Evolutionary conservation across 2,113 vertebrate species (phyloP).

Genomic region (Percina caprodes): DNA sequence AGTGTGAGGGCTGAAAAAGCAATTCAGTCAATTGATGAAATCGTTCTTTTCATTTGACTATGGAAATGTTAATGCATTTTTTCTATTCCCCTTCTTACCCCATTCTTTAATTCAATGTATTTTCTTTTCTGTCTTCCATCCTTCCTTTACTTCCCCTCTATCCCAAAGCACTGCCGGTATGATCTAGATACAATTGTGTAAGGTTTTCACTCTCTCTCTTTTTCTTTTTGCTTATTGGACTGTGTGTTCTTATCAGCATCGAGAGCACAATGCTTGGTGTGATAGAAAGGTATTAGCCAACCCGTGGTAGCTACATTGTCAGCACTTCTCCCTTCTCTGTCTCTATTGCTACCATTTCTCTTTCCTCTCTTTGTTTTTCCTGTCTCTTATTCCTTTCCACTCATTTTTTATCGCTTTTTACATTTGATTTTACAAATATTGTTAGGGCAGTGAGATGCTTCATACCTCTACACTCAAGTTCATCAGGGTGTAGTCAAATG

Average conservation of each 20-base stretch:
- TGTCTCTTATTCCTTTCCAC: constrained; percentile 17
- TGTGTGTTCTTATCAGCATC: constrained; percentile 82
- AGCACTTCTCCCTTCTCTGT: constrained; percentile 75
- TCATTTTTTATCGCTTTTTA: constrained; percentile 9
- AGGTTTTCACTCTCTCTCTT: constrained; percentile 51
- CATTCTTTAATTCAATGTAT: constrained; percentile 69
- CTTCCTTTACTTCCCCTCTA: constrained; percentile 43
- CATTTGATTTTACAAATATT: constrained; percentile 10
- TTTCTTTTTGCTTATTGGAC: constrained; percentile 80
- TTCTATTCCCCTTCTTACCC: constrained; percentile 41
- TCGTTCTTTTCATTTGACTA: constrained; percentile 71
- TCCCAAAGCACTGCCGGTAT: constrained; percentile 60
- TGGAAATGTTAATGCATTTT: constrained; percentile 75
- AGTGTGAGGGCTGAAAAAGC: constrained; percentile 56
- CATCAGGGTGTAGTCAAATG: constrained; percentile 3
- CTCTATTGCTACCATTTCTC: constrained; percentile 64
- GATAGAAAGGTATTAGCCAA: constrained; percentile 83
- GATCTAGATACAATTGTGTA: constrained; percentile 80
- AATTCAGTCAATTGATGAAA: constrained; percentile 75
- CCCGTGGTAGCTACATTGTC: constrained; percentile 74
- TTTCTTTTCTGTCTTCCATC: constrained; percentile 54
- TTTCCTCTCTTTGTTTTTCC: constrained; percentile 36
- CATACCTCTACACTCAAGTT: background rate
- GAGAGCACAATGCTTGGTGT: constrained; percentile 80
- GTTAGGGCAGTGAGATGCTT: background rate